Percentiles rank a stretch among this genome's conserved stretches.
Conservation (phyloP, 2,888 invertebrate species). For the Hartigia nigra region DNA sequence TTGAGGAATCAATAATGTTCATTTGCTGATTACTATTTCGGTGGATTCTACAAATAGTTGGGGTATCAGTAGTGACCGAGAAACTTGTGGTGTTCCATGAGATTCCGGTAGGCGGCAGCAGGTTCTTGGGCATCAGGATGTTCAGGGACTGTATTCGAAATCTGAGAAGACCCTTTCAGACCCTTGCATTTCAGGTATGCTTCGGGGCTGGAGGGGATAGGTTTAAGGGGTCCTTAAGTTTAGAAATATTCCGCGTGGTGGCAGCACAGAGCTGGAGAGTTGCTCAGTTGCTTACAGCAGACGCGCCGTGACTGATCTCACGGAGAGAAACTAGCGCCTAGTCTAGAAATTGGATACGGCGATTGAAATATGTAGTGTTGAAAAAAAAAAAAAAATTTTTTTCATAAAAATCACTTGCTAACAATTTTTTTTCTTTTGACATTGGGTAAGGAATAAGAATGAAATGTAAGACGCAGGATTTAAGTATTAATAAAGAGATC, state of each 20-base stretch:
- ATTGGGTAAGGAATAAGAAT: slow-evolving; percentile 20
- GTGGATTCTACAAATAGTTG: background rate
- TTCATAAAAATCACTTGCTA: background rate
- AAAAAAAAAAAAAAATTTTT: slow-evolving; percentile 5
- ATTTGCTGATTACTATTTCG: background rate
- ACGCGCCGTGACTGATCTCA: slow-evolving; percentile 27
- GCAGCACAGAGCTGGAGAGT: slow-evolving; percentile 37
- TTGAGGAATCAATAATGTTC: background rate
- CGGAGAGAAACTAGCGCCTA: background rate
- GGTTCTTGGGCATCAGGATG: slow-evolving; percentile 18
- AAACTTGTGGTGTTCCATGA: slow-evolving; percentile 33
- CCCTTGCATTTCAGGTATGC: background rate
- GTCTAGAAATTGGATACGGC: background rate
- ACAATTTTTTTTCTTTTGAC: background rate
- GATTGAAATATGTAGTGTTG: background rate
- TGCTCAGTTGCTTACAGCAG: slow-evolving; percentile 31
- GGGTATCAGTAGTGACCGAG: background rate
- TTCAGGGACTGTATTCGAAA: background rate
- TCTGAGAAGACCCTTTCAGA: background rate
- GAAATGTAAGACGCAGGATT: slow-evolving; percentile 29
- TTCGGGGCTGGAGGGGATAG: slow-evolving; percentile 26
- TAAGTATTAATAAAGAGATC: slow-evolving; percentile 60
- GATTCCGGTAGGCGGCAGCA: slow-evolving; percentile 56
- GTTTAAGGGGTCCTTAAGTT: slow-evolving; percentile 22
- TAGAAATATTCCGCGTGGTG: slow-evolving; percentile 35